phyloP scores from a whole-genome alignment of 2,888 invertebrate genomes.

The Tipula confusa region DNA sequence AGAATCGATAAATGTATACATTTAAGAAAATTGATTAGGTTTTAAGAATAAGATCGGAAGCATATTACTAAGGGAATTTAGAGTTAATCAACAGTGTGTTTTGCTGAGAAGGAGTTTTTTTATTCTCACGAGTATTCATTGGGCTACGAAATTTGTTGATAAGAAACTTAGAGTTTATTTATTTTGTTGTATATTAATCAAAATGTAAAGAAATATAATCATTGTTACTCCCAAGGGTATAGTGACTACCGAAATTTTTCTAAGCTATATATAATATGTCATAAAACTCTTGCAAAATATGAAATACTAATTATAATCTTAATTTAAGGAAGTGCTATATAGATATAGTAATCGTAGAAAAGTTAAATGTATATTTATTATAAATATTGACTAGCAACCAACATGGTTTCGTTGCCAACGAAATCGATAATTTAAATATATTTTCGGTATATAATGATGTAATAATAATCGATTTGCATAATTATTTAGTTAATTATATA shows the following conservation, averaged over 20 bases:
- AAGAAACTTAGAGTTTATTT: background rate
- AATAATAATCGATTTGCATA: background rate
- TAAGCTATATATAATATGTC: background rate
- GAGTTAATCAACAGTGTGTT: background rate
- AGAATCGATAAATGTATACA: background rate
- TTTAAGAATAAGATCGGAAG: background rate
- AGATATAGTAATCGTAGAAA: too few species aligned
- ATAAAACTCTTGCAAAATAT: too few species aligned
- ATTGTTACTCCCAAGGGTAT: background rate
- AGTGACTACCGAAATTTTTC: background rate
- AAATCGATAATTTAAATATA: background rate
- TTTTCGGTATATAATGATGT: background rate
- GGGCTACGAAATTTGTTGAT: background rate
- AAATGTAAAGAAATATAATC: background rate
- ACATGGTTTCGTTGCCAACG: too few species aligned
- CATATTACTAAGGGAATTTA: background rate
- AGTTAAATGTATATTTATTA: too few species aligned
- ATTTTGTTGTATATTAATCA: background rate
- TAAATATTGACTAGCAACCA: too few species aligned
- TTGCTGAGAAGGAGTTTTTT: background rate
- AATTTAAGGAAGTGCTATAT: background rate
- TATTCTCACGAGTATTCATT: background rate
- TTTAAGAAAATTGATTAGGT: background rate
- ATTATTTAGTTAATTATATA: background rate
- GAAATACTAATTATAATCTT: background rate